Percentiles rank a stretch among this genome's conserved stretches.
phyloP scores from a whole-genome alignment of 2,888 invertebrate genomes.

The Steinernema scapterisci region DNA sequence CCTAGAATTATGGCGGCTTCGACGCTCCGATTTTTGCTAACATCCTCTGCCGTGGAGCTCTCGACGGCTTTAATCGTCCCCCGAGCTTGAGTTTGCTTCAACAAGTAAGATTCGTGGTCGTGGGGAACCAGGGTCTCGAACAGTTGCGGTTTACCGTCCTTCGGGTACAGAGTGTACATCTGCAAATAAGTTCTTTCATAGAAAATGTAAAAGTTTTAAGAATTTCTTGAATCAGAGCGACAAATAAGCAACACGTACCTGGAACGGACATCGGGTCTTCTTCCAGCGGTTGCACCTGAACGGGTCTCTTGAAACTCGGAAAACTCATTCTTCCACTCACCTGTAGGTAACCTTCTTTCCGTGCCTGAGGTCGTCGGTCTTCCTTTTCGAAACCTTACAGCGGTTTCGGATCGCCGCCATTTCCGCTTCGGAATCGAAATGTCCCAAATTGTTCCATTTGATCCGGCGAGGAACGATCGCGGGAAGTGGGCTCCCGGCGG shows the following conservation, averaged over 20 bases:
- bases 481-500: conserved; percentile 4
- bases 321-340: not conserved
- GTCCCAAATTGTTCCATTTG: not conserved
- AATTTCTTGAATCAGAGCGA: too few species aligned
- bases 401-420: not conserved
- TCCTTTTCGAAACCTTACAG: conserved; percentile 6
- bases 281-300: conserved; percentile 22
- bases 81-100: too few species aligned
- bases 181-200: not conserved
- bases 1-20: too few species aligned
- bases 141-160: not conserved
- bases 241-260: too few species aligned
- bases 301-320: not conserved
- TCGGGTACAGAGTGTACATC: conserved; percentile 8
- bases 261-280: conserved; percentile 25
- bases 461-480: not conserved
- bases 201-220: too few species aligned
- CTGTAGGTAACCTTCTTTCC: conserved; percentile 13
- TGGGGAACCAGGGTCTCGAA: not conserved
- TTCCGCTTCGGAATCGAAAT: not conserved
- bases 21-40: too few species aligned
- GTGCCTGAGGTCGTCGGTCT: not conserved
- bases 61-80: too few species aligned
- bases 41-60: too few species aligned
- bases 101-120: not conserved